These are phyloP conservation scores for Melanerpes aurifrons DNA, from an alignment of 2,113 vertebrate genomes.

Conservation along the genomic window DNA sequence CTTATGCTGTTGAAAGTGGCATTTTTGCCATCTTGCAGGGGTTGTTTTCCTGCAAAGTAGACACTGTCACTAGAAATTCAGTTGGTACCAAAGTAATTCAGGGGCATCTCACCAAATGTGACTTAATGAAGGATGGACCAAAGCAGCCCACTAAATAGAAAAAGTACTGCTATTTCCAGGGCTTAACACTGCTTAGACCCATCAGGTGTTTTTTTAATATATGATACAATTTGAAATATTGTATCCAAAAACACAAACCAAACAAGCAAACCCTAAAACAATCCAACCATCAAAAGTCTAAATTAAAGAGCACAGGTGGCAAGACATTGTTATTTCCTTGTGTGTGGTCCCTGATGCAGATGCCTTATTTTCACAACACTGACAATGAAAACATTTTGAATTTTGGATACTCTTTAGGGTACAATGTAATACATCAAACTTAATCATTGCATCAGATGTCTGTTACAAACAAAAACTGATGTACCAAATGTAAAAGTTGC, in stretches of 20 bases:
- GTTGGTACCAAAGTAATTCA: background rate
- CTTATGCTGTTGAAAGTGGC: background rate
- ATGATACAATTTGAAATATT: background rate
- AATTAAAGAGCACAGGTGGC: slow-evolving; percentile 16
- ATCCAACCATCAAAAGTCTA: background rate
- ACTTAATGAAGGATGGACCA: background rate
- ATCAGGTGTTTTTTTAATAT: background rate
- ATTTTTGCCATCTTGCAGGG: background rate
- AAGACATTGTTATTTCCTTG: background rate
- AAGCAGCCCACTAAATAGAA: background rate
- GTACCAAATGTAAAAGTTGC: background rate
- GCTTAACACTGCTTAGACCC: background rate
- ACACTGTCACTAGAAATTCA: background rate
- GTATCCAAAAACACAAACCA: background rate
- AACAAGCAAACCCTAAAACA: background rate
- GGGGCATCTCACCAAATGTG: background rate
- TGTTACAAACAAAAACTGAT: slow-evolving; percentile 9
- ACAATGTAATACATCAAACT: slow-evolving; percentile 1
- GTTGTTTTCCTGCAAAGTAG: background rate
- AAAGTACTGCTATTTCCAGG: background rate
- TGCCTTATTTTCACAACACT: slow-evolving; percentile 16
- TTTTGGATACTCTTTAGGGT: slow-evolving; percentile 15
- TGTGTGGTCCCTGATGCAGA: background rate
- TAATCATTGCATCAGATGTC: background rate
- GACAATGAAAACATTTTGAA: slow-evolving; percentile 5